Percentiles rank a stretch among this genome's conserved stretches.
These are phyloP conservation scores for Copidosoma aretas DNA, from an alignment of 2,888 invertebrate genomes.

Conservation along the genomic window DNA sequence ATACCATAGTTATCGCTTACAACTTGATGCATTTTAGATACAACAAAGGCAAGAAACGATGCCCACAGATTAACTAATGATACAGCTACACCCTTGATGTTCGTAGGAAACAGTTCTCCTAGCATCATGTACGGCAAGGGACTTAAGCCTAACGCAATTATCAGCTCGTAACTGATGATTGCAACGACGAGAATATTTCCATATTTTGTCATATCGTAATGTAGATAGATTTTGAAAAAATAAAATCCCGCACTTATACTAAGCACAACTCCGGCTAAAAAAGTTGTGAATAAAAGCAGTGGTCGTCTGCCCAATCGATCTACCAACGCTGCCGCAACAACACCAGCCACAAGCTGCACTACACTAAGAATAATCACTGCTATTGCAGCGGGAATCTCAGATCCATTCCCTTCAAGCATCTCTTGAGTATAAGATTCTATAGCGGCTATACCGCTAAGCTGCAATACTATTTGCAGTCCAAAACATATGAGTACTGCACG, in stretches of 20 bases:
- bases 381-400: constrained; percentile 63
- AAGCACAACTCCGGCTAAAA: constrained; percentile 66
- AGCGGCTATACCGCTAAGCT: constrained; percentile 70
- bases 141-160: constrained; percentile 70
- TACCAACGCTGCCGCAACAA: constrained; percentile 66
- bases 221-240: constrained; percentile 64
- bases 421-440: constrained; percentile 68
- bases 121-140: constrained; percentile 71
- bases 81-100: constrained; percentile 71
- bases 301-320: constrained; percentile 71
- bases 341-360: constrained; percentile 62
- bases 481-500: constrained; percentile 61
- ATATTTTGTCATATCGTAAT: constrained; percentile 63
- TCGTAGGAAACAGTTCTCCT: constrained; percentile 71
- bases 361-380: constrained; percentile 67
- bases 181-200: constrained; percentile 68
- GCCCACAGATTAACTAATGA: constrained; percentile 70
- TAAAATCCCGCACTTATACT: constrained; percentile 67
- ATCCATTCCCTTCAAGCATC: constrained; percentile 68
- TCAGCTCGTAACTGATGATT: constrained; percentile 69
- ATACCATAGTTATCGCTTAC: constrained; percentile 65
- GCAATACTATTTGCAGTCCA: constrained; percentile 69
- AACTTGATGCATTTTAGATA: constrained; percentile 68
- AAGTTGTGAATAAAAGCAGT: constrained; percentile 68
- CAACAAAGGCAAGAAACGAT: constrained; percentile 68